Evolutionary conservation across 2,888 invertebrate genomes (phyloP), one percentile per base, ranked within the genome.

Genomic region (Ametastegia equiseti): DNA sequence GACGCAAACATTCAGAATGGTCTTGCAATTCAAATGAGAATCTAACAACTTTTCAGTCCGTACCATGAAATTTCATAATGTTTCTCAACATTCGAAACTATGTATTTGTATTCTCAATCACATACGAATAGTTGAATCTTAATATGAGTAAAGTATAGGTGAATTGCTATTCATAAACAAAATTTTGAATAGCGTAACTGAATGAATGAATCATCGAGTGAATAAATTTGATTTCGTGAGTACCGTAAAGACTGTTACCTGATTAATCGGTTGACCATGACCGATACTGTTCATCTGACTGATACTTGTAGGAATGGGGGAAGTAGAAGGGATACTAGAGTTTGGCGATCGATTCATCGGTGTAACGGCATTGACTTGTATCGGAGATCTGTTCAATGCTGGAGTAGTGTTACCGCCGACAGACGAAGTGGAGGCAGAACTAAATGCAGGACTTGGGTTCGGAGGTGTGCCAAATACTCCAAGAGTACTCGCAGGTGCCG

Each of bases 401-500:
- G 85, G 82, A 13, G 86, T 84, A 9, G 85, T 84, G 5, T 85
- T 84, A 78, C 87, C 89, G 5, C 88, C 89, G 30, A 90, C 83
- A 0, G 91, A 91, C 2, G 91, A 90, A 0, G 90, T 90, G 6
- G 91, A 91, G 7, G 90, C 88, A 45, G 88, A 90, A 82, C 91
- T 91, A 39, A 91, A 91, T 0, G 90, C 90, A 4, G 91, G 91
- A 86, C 90, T 90, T 6, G 87, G 86, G 4, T 88, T 87, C 6
- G 88, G 84, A 47, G 90, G 88, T 3, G 89, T 89, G 15, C 89
- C 88, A 78, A 89, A 90, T 4, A 88, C 85, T 13, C 87, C 84
- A 4, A 82, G 71, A 13, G 82, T 73, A 11, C 83, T 69, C 27
- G 45, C 42, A 23, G 78, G 75, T 3, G 86, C 84, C 1, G 84